These are phyloP conservation scores for Poicephalus gulielmi DNA, from an alignment of 2,113 vertebrate genomes.

Conservation along the genomic window DNA sequence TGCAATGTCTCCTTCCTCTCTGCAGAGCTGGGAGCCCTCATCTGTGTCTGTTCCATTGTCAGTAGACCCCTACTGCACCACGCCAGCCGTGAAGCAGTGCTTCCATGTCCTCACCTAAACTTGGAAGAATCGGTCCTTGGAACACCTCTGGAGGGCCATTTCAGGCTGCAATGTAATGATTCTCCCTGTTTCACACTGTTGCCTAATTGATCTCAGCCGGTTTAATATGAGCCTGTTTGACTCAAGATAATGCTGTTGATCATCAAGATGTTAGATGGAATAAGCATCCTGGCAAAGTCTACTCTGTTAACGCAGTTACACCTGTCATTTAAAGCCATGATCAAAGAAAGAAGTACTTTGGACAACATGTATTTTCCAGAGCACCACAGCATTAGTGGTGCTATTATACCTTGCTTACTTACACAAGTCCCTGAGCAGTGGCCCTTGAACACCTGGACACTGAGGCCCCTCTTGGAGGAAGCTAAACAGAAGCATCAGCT, in stretches of 20 bases:
- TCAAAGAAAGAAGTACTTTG: neutral
- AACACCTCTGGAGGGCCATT: neutral
- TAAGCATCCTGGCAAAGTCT: neutral
- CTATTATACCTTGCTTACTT: neutral
- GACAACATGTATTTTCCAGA: neutral
- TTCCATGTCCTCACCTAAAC: neutral
- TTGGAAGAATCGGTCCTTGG: neutral
- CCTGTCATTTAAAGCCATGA: neutral
- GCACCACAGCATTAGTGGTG: neutral
- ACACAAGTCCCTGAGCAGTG: neutral
- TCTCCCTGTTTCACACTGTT: neutral
- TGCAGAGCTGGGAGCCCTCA: accelerated
- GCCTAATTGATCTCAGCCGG: neutral
- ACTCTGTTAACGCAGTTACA: neutral
- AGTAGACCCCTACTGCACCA: neutral
- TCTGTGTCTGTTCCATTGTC: accelerated
- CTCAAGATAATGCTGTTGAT: neutral
- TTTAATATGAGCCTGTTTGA: neutral
- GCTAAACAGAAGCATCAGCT: neutral
- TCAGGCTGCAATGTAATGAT: neutral
- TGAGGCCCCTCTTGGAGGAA: neutral
- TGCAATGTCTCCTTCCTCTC: accelerated
- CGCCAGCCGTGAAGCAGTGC: neutral
- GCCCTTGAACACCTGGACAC: neutral
- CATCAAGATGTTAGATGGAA: neutral